Base-by-base conservation (phyloP, 2,797 vertebrate genomes). In the Chelon auratus region DNA sequence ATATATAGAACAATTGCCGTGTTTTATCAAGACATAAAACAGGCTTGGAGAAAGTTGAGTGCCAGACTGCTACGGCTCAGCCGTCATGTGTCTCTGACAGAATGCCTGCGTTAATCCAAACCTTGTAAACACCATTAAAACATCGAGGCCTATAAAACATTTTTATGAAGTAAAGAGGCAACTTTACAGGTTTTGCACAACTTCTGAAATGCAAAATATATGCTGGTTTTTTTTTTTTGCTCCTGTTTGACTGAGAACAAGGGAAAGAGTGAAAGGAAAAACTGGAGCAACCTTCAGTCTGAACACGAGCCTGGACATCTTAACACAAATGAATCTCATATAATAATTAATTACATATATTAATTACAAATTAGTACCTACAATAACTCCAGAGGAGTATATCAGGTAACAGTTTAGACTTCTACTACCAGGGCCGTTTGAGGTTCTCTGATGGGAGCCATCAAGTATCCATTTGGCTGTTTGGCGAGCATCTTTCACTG, bases 111-210 rank as follows among this genome's bases (percentile, higher is more conserved):
- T 86, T 87, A 81, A 91, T 85, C 84, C 86, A 90, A 94, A 92
- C 84, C 91, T 72, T 81, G 87, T 95, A 96, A 97, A 95, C 91
- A 95, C 89, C 65, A 75, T 94, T 93, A 95, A 94, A 95, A 88
- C 90, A 90, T 87, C 91, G 91, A 83, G 68, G 80, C 81, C 85
- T 78, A 86, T 95, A 93, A 94, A 95, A 77, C 63, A 91, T 18
- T 88, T 96, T 96, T 93, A 95, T 90, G 82, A 94, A 95, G 89
- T 89, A 93, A 94, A 86, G 90, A 88, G 80, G 72, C 88, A 92
- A 89, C 91, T 92, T 93, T 89, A 93, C 71, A 75, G 76, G 77
- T 85, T 91, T 89, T 76, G 78, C 82, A 73, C 75, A 70, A 62
- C 66, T 86, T 66, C 71, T 87, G 77, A 90, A 91, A 78, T 58